Evolutionary conservation across 1,140 invertebrate genomes (phyloP).

Genomic region (Drosophila lacertosa): DNA sequence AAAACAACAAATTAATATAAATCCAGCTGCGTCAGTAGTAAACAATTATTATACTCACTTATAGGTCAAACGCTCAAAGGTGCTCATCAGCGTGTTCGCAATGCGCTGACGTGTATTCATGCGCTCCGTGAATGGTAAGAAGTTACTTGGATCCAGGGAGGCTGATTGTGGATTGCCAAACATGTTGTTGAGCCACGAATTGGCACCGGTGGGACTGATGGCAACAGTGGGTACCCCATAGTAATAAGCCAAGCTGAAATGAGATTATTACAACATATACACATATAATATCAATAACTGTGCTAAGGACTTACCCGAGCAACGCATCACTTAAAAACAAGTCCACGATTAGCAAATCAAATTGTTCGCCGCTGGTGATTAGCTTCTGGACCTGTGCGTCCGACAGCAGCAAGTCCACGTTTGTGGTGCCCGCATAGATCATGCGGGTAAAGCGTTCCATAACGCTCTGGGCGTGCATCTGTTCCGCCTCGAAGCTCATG

Average conservation of each 20-base stretch:
- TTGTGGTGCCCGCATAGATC: slow-evolving; percentile 75
- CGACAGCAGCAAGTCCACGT: slow-evolving; percentile 68
- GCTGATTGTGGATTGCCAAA: slow-evolving; percentile 87
- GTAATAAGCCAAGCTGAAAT: slow-evolving; percentile 84
- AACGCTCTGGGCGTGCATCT: slow-evolving; percentile 64
- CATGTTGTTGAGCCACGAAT: slow-evolving; percentile 87
- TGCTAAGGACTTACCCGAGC: slow-evolving; percentile 57
- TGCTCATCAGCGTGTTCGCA: slow-evolving; percentile 84
- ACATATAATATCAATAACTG: no score
- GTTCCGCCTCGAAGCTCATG: slow-evolving; percentile 71
- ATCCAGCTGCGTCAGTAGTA: background rate
- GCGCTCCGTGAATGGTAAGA: slow-evolving; percentile 85
- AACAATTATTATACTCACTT: slow-evolving; percentile 38
- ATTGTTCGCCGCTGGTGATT: slow-evolving; percentile 64
- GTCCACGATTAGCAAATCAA: slow-evolving; percentile 77
- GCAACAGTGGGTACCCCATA: slow-evolving; percentile 87
- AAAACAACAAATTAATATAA: background rate
- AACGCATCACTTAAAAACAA: slow-evolving; percentile 79
- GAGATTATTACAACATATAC: no score
- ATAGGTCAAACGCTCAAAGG: slow-evolving; percentile 79
- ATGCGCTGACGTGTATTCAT: slow-evolving; percentile 87
- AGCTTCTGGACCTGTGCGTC: slow-evolving; percentile 64
- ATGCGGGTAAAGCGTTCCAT: slow-evolving; percentile 71
- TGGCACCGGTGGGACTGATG: slow-evolving; percentile 85
- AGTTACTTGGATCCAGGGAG: slow-evolving; percentile 86